A percentile compares a stretch with the other conserved stretches of the same genome.
These are phyloP conservation scores for Leptopilina clavipes DNA, from an alignment of 1,140 invertebrate genomes.

Conservation along the genomic window DNA sequence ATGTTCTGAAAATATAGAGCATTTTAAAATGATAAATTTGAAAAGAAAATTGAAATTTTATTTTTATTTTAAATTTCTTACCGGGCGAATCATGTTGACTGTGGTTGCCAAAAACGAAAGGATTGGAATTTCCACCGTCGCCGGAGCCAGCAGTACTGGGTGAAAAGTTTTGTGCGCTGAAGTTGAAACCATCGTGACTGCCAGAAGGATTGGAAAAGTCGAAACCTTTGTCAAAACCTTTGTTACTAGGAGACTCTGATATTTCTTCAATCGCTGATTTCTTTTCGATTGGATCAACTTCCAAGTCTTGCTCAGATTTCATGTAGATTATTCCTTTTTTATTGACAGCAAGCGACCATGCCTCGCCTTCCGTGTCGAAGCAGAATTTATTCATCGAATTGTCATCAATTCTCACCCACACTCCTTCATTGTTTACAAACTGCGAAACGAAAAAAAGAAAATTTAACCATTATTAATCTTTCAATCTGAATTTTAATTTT, in stretches of 20 bases:
- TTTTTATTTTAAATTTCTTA: background rate
- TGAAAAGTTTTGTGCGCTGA: slow-evolving; percentile 63
- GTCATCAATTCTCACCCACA: slow-evolving; percentile 82
- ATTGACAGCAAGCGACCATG: slow-evolving; percentile 85
- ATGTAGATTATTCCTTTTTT: slow-evolving; percentile 83
- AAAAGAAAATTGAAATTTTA: too few relatives aligned
- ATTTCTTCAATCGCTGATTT: slow-evolving; percentile 54
- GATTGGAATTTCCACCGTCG: slow-evolving; percentile 71
- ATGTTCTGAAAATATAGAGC: slow-evolving; percentile 54
- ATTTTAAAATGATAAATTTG: background rate
- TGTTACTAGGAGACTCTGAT: slow-evolving; percentile 61
- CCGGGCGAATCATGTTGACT: slow-evolving; percentile 62
- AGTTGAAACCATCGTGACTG: slow-evolving; percentile 68
- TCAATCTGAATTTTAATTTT: too few relatives aligned
- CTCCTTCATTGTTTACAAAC: slow-evolving; percentile 79
- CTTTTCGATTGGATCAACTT: slow-evolving; percentile 66
- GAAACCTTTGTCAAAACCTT: slow-evolving; percentile 73
- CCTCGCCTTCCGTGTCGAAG: slow-evolving; percentile 81
- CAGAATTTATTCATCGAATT: slow-evolving; percentile 81
- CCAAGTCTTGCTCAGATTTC: slow-evolving; percentile 76
- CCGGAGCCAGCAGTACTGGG: slow-evolving; percentile 52
- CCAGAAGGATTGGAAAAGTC: slow-evolving; percentile 75
- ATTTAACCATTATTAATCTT: background rate
- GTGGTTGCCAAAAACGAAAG: slow-evolving; percentile 77
- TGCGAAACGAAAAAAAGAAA: slow-evolving; percentile 48